Evolutionary conservation across 2,888 invertebrate genomes (phyloP).

Genomic region (Caenorhabditis panamensis): DNA sequence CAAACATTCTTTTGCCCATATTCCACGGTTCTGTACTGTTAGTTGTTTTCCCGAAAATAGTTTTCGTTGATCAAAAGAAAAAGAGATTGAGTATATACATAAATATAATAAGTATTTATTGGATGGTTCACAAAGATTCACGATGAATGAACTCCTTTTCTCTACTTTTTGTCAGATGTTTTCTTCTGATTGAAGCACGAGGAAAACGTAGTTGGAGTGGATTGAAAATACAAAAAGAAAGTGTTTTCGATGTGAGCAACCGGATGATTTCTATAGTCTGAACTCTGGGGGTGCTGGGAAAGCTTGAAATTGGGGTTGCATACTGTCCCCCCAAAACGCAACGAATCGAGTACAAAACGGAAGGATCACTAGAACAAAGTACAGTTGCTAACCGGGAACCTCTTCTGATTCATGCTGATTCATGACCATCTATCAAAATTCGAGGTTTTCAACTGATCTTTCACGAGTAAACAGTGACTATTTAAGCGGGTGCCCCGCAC

Average conservation of each 20-base stretch:
- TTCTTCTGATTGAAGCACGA: background rate
- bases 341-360: background rate
- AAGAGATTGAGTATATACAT: background rate
- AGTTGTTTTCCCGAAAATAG: background rate
- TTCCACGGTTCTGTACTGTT: constrained; percentile 17
- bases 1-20: constrained; percentile 37
- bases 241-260: too few species aligned
- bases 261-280: too few species aligned
- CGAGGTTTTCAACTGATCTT: constrained; percentile 36
- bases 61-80: background rate
- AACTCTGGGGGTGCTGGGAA: too few species aligned
- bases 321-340: background rate
- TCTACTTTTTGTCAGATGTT: background rate
- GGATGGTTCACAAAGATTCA: too few species aligned
- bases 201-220: too few species aligned
- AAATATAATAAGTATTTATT: background rate
- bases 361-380: constrained; percentile 28
- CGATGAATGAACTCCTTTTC: constrained; percentile 36
- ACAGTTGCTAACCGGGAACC: constrained; percentile 11
- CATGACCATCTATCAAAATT: background rate
- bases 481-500: constrained; percentile 25
- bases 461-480: constrained; percentile 16
- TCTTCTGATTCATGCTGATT: constrained; percentile 19
- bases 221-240: background rate
- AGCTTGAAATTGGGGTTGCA: too few species aligned